These are phyloP conservation scores for Sebastes miniatus DNA, from an alignment of 2,797 vertebrate species.

Conservation along the genomic window DNA sequence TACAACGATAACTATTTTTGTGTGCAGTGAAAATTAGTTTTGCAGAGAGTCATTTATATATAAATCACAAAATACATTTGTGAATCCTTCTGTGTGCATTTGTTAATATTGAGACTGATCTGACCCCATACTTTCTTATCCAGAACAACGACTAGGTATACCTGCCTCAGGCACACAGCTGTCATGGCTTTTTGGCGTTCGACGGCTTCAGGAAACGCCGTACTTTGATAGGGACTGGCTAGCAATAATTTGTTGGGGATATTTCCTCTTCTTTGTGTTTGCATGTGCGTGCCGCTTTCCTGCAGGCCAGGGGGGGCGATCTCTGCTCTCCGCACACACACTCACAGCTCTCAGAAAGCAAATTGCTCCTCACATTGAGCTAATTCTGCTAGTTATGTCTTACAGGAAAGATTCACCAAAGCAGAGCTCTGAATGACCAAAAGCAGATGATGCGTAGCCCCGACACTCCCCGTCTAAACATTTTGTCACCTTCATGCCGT, in stretches of 20 bases:
- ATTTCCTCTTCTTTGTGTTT: neutral
- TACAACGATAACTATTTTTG: too few species aligned
- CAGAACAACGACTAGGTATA: neutral
- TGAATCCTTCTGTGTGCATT: too few species aligned
- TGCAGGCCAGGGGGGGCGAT: neutral
- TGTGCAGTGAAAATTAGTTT: too few species aligned
- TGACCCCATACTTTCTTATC: neutral
- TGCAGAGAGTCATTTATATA: too few species aligned
- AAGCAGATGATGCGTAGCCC: neutral
- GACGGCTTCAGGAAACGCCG: neutral
- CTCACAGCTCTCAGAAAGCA: neutral
- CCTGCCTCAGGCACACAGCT: neutral
- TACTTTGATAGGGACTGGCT: neutral
- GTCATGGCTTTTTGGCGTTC: neutral
- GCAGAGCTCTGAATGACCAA: neutral
- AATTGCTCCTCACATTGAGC: neutral
- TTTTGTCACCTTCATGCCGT: conserved; percentile 81
- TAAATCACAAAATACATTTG: too few species aligned
- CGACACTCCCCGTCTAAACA: too few species aligned
- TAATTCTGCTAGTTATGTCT: neutral
- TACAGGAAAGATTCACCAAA: neutral
- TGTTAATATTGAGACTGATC: too few species aligned
- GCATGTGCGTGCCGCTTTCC: neutral
- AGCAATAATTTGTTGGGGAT: neutral
- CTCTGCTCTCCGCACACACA: neutral